A percentile compares a stretch with the other conserved stretches of the same genome.
Evolutionary conservation across 2,113 vertebrate genomes (phyloP).

Genomic region (Ranitomeya variabilis): DNA sequence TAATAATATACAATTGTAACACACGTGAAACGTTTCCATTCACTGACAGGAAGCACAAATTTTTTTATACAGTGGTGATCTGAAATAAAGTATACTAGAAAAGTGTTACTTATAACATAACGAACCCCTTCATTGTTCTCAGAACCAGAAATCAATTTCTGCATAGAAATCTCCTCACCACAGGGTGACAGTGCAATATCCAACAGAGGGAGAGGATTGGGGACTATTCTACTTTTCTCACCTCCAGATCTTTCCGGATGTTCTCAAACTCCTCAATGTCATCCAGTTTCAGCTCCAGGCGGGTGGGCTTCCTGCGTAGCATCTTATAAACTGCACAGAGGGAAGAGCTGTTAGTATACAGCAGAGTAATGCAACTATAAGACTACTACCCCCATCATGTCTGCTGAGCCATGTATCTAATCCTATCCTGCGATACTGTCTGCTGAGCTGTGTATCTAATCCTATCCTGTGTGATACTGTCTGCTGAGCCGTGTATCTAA

Average conservation of each 20-base stretch:
- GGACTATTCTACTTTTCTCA: constrained; percentile 59
- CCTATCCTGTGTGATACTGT: too few species aligned
- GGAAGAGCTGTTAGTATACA: background rate
- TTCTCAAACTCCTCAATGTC: constrained; percentile 95
- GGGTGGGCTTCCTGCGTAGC: constrained; percentile 92
- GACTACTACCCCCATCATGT: background rate
- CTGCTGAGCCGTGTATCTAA: too few species aligned
- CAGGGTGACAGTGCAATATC: background rate
- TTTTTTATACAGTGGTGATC: too few species aligned
- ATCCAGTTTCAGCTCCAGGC: constrained; percentile 92
- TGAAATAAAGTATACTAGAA: too few species aligned
- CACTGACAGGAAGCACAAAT: too few species aligned
- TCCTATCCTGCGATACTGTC: too few species aligned
- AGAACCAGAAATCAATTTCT: background rate
- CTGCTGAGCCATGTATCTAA: background rate
- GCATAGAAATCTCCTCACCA: background rate
- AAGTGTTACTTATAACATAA: too few species aligned
- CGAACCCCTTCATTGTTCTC: too few species aligned
- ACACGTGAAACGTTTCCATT: too few species aligned
- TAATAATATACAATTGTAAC: too few species aligned
- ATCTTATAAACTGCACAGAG: constrained; percentile 65
- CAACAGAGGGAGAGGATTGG: background rate
- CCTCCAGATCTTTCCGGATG: constrained; percentile 92
- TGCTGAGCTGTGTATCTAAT: too few species aligned
- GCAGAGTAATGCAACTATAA: too few species aligned